These are phyloP conservation scores for Parasteatoda lunata DNA, from an alignment of 2,888 invertebrate species.

Conservation along the genomic window DNA sequence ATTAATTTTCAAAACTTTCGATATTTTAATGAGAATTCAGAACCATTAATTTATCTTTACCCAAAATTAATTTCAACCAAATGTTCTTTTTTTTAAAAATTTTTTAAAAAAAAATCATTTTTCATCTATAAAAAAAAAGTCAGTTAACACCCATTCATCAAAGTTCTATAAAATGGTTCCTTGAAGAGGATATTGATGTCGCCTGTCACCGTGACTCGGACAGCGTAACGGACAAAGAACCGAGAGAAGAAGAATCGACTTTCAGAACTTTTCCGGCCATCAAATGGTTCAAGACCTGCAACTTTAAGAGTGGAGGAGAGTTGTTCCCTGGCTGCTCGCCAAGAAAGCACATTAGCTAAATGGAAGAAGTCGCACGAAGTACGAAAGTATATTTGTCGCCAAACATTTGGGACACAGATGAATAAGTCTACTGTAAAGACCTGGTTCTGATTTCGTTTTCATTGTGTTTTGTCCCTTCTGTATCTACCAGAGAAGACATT, in stretches of 20 bases:
- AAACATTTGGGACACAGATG: constrained; percentile 10
- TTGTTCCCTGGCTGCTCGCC: constrained; percentile 22
- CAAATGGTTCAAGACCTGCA: constrained; percentile 1
- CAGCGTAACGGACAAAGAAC: constrained; percentile 2
- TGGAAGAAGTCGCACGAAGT: constrained; percentile 34
- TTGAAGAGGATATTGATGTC: neutral
- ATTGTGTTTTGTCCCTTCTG: constrained; percentile 3
- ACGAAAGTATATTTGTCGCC: constrained; percentile 49
- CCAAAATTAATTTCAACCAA: no score
- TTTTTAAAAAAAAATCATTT: no score
- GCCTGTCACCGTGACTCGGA: neutral
- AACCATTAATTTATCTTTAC: no score
- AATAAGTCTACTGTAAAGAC: neutral
- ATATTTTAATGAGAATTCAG: no score
- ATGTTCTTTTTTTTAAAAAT: no score
- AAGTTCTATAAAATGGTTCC: neutral
- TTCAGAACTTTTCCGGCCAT: constrained; percentile 3
- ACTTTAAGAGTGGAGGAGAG: neutral
- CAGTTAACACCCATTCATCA: neutral
- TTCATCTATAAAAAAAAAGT: no score
- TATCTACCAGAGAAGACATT: neutral
- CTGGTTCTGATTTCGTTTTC: constrained; percentile 39
- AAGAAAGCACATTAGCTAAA: constrained; percentile 43
- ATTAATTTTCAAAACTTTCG: no score
- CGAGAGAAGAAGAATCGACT: constrained; percentile 1